phyloP scores from a whole-genome alignment of 2,113 vertebrate genomes.

The Mustela lutreola region DNA sequence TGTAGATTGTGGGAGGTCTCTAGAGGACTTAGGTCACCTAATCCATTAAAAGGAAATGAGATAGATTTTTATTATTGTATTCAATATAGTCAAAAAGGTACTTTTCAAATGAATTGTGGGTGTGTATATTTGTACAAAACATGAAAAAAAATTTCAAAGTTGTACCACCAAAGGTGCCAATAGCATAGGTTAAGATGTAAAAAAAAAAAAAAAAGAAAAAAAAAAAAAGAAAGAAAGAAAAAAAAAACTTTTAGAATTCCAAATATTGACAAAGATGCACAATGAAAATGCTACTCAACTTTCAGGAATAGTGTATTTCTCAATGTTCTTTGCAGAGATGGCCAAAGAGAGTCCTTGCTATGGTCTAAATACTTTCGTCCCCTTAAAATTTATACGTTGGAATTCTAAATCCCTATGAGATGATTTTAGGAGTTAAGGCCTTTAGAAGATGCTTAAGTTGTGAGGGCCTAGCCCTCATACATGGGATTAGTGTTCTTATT shows the following conservation, averaged over 20 bases:
- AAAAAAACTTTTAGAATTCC: background rate
- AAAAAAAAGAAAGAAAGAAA: background rate
- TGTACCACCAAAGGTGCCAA: background rate
- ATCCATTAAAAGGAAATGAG: background rate
- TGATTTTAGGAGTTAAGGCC: background rate
- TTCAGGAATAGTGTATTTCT: background rate
- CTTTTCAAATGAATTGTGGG: background rate
- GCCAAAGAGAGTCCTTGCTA: background rate
- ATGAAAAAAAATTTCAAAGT: background rate
- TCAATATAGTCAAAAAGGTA: background rate
- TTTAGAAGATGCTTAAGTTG: background rate
- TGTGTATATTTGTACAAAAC: background rate
- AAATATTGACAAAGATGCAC: background rate
- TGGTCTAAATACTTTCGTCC: background rate
- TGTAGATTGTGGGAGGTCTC: background rate
- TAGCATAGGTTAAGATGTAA: background rate
- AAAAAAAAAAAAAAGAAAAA: background rate
- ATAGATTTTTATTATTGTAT: background rate
- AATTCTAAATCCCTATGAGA: background rate
- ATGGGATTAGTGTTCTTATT: background rate
- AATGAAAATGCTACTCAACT: background rate
- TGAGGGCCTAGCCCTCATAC: background rate
- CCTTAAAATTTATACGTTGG: background rate
- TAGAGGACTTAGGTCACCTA: background rate
- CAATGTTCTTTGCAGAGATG: background rate